Evolutionary conservation across 2,888 invertebrate genomes (phyloP).

Genomic region (Hemicrepidius hirtus): DNA sequence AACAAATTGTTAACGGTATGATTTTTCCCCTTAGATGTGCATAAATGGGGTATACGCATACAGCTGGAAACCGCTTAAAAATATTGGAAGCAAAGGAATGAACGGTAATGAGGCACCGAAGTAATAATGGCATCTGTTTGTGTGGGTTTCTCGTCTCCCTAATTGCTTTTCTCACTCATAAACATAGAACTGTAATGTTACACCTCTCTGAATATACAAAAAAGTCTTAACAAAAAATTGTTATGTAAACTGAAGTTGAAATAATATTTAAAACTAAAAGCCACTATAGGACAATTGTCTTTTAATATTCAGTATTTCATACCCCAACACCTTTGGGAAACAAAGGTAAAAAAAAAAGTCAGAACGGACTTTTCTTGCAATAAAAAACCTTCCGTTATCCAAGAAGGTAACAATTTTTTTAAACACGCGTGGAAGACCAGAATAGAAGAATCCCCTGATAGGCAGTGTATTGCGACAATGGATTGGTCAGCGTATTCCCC

Average conservation of each 20-base stretch:
- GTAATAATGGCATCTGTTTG: conserved; percentile 26
- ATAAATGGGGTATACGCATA: conserved; percentile 4
- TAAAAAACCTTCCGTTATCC: too few species aligned
- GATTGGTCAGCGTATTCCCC: too few species aligned
- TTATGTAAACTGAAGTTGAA: neutral
- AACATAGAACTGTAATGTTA: conserved; percentile 11
- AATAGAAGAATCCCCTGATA: too few species aligned
- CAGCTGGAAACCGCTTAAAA: conserved; percentile 1
- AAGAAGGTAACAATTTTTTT: too few species aligned
- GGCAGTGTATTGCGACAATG: too few species aligned
- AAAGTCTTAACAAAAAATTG: neutral
- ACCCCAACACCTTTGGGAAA: too few species aligned
- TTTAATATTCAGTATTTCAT: neutral
- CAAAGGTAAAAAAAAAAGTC: too few species aligned
- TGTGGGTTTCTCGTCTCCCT: conserved; percentile 16
- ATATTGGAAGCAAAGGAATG: conserved; percentile 12
- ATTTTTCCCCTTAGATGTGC: neutral
- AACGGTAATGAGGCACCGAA: conserved; percentile 17
- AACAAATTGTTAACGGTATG: neutral
- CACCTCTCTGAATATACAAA: conserved; percentile 21
- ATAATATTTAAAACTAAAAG: neutral
- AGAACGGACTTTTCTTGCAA: too few species aligned
- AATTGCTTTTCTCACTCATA: conserved; percentile 11
- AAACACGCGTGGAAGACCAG: too few species aligned
- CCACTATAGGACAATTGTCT: neutral